Percentiles rank a stretch among this genome's conserved stretches.
Conservation (phyloP, 1,140 invertebrate species). For the Drosophila ercepeae region DNA sequence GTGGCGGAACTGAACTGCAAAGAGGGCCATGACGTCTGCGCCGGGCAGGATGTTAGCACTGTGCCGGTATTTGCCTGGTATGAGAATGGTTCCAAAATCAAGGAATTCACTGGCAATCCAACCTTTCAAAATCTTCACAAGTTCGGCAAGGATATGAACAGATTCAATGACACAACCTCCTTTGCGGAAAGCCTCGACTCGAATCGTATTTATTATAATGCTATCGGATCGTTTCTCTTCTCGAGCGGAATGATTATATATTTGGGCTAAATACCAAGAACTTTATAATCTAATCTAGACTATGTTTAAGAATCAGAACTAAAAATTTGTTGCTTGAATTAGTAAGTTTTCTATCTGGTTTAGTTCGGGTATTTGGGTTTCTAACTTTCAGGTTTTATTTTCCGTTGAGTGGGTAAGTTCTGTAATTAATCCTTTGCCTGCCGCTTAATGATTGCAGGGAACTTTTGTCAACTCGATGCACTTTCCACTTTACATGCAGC, state of each 20-base stretch:
- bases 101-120: neutral
- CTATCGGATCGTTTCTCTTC: neutral
- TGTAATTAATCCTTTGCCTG: conserved; percentile 3
- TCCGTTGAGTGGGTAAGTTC: neutral
- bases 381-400: neutral
- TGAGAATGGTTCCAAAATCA: neutral
- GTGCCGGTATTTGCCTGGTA: conserved; percentile 2
- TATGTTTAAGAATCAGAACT: no score
- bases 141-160: neutral
- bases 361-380: neutral
- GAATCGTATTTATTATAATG: neutral
- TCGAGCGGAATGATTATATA: neutral
- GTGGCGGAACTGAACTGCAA: neutral
- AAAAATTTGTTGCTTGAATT: neutral
- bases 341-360: neutral
- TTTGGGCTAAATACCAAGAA: neutral
- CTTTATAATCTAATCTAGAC: no score
- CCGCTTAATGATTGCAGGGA: conserved; percentile 58
- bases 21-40: neutral
- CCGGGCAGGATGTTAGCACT: neutral
- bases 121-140: neutral
- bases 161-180: neutral
- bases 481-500: conserved; percentile 53
- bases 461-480: conserved; percentile 54
- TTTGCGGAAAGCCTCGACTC: neutral